Base-by-base conservation (phyloP, 2,888 invertebrate species). In the Orchestes rusci region DNA sequence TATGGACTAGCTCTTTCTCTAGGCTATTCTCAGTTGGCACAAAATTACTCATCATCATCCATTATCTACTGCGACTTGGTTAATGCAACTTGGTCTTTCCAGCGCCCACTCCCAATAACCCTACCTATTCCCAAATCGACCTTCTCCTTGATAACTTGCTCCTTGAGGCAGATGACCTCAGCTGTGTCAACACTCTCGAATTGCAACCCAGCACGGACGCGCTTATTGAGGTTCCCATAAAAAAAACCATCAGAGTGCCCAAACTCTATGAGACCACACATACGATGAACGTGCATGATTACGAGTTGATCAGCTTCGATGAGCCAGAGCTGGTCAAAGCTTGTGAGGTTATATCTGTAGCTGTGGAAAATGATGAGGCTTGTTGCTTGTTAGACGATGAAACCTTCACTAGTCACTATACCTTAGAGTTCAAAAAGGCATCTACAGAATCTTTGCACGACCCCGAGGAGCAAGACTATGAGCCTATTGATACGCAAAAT, bases 111-210 rank as follows among this genome's bases (percentile, higher is more conserved):
- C n/a, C n/a, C n/a, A n/a, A n/a, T n/a, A n/a, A n/a, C n/a, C n/a
- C n/a, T n/a, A n/a, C n/a, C 16, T 68, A 69, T 43, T 61, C 63
- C 33, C 62, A 70, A 56, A 66, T 70, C 28, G 68, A 70, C 43
- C 64, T 59, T 4, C 66, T 70, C 57, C 54, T 71, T 23, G 69
- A 70, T 39, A 61, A 62, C 41, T 70, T 70, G 66, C 54, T 70
- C 16, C 54, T 55, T n/a, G 68, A 70, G 57, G 67, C 69, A 1
- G 68, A 69, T 39, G 56, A 64, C 45, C 65, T 68, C 53, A n/a
- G 10, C 2, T 68, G 63, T 49, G 50, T 67, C 4, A 68, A 67
- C 40, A 64, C 61, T 5, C 55, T 69, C 34, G 65, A 67, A 50
- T 49, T 69, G 13, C 43, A 61, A 3, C 69, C 69, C 3, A 63